Evolutionary conservation across 2,797 vertebrate species (phyloP), one percentile per base, ranked within the genome.

Genomic region (Macropus fuliginosus): DNA sequence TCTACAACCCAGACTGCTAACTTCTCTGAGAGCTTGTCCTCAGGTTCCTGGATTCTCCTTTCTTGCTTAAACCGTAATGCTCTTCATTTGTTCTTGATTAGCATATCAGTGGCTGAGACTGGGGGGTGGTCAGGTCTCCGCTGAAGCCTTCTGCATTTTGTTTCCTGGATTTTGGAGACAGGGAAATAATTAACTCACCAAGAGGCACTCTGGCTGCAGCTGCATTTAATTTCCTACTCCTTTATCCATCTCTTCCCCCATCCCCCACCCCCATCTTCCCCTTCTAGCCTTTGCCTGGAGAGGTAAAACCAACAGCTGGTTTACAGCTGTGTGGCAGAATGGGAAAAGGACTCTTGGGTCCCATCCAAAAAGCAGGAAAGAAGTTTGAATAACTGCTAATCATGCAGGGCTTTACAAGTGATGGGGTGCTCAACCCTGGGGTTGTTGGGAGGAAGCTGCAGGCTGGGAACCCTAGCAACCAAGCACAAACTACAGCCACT

Each of bases 281-380:
- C 21, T 87, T 28, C 74, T 87, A 46, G 0, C 10, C 40, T 90
- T 92, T 54, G 81, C 95, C n/a, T 5, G 18, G 55, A 91, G 90
- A 95, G 54, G 56, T 91, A 89, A 52, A 91, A 55, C 66, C 93
- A 54, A 91, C 46, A 62, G 89, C 96, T 56, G 54, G 74, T 29
- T 21, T 11, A 54, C 46, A 92, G 94, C 95, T 57, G 54, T 91
- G 56, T 54, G 46, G 16, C n/a, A 31, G 5, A 50, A n/a, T 4
- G 89, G 31, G n/a, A 16, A 92, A 21, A 90, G 54, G 91, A 92
- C 59, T 54, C 50, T 46, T 54, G 91, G 56, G 94, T 59, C 89
- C 89, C 50, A 54, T 92, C 92, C 46, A 56, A 87, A 66, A 87
- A 50, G 24, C 74, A 87, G 74, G 74, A 50, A 81, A 81, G 74